Base-by-base conservation (phyloP, 2,113 vertebrate genomes). In the Perca flavescens region DNA sequence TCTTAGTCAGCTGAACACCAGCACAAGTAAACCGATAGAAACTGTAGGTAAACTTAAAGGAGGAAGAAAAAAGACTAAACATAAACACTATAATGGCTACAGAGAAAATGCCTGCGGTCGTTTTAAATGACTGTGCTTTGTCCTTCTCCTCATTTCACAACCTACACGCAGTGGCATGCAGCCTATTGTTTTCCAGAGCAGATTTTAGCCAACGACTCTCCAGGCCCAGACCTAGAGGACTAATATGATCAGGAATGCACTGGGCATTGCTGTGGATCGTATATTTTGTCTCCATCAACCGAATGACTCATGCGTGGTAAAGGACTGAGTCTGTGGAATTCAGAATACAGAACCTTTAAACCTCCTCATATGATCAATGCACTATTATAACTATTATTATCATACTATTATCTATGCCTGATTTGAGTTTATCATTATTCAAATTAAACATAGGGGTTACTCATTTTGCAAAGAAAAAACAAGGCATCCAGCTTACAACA, bases 291-390 rank as follows among this genome's bases (percentile, higher is more conserved):
- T 84, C 72, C 72, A 86, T 89, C 89, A 93, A 87, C 89, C 89
- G 83, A 87, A 83, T 95, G 92, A 94, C 84, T 94, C 92, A 93
- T 92, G 89, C 85, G 85, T 93, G 89, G 88, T 92, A 82, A 88
- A 85, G 80, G 78, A 79, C 68, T 64, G 84, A 81, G 82, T 80
- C 71, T 72, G 83, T 86, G 86, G 77, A 88, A 92, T 85, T 79
- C 56, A 86, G 28, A 86, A 86, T 34, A 79, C 70, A 67, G 52
- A 21, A 82, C 53, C 57, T 81, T 66, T 50, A 80, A 80, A 77
- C 62, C 79, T 65, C 77, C 61, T 63, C 58, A 34, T 40, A 47
- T 60, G 2, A 78, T 63, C 70, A 69, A 28, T 49, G 64, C 75
- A 54, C 61, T 58, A 34, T 40, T 9, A 40, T 8, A 9, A 40